phyloP scores from a whole-genome alignment of 2,888 invertebrate genomes.

The Athalia rosae region DNA sequence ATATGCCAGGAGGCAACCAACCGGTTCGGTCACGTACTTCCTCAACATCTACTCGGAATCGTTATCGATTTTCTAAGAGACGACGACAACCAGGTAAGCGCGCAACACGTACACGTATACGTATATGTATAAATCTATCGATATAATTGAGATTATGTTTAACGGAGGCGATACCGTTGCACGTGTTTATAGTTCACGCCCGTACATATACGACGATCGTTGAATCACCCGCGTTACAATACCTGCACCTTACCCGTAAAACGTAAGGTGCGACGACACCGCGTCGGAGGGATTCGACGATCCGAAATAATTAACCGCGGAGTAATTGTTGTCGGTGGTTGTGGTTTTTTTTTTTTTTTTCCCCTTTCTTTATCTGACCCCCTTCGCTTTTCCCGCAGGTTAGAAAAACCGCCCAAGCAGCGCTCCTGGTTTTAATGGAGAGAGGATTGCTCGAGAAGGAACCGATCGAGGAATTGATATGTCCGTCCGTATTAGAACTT shows the following conservation, averaged over 20 bases:
- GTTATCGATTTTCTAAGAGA: conserved; percentile 79
- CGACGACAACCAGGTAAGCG: conserved; percentile 78
- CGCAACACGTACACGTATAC: no score
- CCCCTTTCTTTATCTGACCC: no score
- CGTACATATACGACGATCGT: no score
- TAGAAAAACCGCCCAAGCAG: conserved; percentile 79
- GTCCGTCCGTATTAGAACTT: conserved; percentile 79
- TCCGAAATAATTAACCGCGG: no score
- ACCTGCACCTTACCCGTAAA: no score
- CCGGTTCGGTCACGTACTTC: conserved; percentile 75
- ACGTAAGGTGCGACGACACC: no score
- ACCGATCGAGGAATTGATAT: conserved; percentile 80
- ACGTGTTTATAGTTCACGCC: no score
- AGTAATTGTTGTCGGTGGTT: no score
- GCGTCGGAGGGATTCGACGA: no score
- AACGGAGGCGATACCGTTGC: no score
- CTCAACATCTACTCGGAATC: conserved; percentile 78
- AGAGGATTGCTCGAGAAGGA: conserved; percentile 78
- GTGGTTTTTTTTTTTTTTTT: no score
- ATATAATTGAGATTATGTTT: background rate
- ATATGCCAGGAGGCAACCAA: conserved; percentile 77
- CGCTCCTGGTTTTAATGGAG: conserved; percentile 80
- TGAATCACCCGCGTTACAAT: no score
- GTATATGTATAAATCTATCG: background rate
- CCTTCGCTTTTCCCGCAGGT: conserved; percentile 75